Evolutionary conservation across 1,140 invertebrate genomes (phyloP), one percentile per base, ranked within the genome.

Genomic region (Saccostrea echinata): DNA sequence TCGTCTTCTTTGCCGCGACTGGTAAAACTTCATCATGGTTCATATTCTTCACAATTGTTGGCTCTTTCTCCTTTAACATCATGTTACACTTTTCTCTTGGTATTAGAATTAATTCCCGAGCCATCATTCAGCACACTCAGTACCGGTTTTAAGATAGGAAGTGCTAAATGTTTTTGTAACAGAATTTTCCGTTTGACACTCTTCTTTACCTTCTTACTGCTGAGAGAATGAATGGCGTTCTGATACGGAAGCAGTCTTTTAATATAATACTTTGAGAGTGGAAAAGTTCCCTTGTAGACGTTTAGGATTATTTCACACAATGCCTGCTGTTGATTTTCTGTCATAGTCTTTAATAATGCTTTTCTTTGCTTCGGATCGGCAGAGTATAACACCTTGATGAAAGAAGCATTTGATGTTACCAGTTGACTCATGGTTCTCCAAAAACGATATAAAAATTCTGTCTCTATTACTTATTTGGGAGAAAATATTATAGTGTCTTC

Each of bases 261-360:
- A 43, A 86, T 24, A 52, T 86, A 85, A 13, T 80, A 21, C 18
- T 18, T 30, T 21, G 52, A 51, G 0, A 82, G 12, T 4, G 80
- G 52, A 43, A 84, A 55, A 0, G 43, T 61, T 11, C 80, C 80
- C 55, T 88, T 85, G 30, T 85, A 88, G 6, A 88, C 61, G 55
- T 88, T 88, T 52, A 80, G 52, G 11, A 71, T 71, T 18, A 88
- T 61, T 64, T 88, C 83, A 51, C 57, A 85, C 43, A 88, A 12
- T 18, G 68, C 71, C 52, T 84, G n/a, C 18, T 57, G 51, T 30
- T 88, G 87, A 27, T 53, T 55, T 43, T 33, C 8, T 9, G 84
- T 64, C 9, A 88, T 35, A 0, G 71, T 85, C 9, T 13, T 52
- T 21, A 88, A 35, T n/a, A 88, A 43, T 11, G 71, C 68, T 61